Conservation (phyloP, 1,140 invertebrate genomes). For the Calliopsis andreniformis region DNA sequence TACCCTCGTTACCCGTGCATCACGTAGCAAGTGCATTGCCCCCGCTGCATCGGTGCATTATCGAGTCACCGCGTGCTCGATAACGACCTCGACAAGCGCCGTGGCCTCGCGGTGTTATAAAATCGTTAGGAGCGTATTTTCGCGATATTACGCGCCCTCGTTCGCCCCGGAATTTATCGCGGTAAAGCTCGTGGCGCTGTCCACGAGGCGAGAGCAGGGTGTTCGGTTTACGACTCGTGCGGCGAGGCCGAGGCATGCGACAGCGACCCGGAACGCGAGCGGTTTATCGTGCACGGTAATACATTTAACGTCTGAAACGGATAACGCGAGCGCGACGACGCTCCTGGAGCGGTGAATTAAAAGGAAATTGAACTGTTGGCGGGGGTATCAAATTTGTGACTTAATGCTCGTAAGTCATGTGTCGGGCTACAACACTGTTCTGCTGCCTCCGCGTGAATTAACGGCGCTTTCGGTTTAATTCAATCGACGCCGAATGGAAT, state of each 20-base stretch:
- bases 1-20: no score
- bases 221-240: slow-evolving; percentile 19
- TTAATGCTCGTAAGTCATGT: slow-evolving; percentile 34
- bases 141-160: neutral
- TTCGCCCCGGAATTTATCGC: neutral
- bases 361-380: slow-evolving; percentile 49
- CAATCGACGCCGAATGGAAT: neutral
- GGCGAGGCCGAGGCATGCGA: neutral
- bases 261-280: neutral
- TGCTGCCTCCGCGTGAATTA: slow-evolving; percentile 10
- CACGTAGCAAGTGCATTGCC: no score
- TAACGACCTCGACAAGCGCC: neutral
- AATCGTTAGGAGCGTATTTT: neutral
- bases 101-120: neutral
- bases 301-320: slow-evolving; percentile 29
- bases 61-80: neutral
- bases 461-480: slow-evolving; percentile 8
- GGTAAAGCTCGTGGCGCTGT: neutral
- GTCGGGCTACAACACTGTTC: neutral
- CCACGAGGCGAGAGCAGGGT: neutral
- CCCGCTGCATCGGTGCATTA: no score
- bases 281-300: slow-evolving; percentile 23
- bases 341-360: slow-evolving; percentile 10
- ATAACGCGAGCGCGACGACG: neutral
- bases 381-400: slow-evolving; percentile 31